Evolutionary conservation across 2,797 vertebrate genomes (phyloP).

Genomic region (Chelon auratus): DNA sequence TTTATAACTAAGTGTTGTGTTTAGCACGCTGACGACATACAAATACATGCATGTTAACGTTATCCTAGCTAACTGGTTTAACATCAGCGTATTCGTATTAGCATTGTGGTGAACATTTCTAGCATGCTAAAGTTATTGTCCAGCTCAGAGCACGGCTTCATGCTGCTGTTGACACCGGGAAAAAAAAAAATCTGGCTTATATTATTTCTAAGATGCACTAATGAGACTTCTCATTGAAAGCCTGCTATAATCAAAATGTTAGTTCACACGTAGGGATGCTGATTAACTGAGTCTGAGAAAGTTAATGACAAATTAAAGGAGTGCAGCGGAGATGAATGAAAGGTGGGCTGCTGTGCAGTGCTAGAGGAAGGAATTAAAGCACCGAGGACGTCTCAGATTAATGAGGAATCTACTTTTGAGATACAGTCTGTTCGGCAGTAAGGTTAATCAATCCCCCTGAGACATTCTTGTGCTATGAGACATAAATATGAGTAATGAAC

Average conservation of each 20-base stretch:
- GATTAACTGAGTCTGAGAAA: slow-evolving; percentile 27
- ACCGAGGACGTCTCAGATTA: slow-evolving; percentile 30
- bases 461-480: slow-evolving; percentile 37
- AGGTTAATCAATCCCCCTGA: slow-evolving; percentile 42
- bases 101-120: not conserved
- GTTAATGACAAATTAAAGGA: slow-evolving; percentile 24
- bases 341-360: slow-evolving; percentile 22
- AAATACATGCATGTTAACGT: not conserved
- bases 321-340: slow-evolving; percentile 15
- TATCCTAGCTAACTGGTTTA: not conserved
- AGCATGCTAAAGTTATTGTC: not conserved
- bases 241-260: slow-evolving; percentile 13
- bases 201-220: slow-evolving; percentile 3
- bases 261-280: slow-evolving; percentile 9
- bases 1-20: not conserved
- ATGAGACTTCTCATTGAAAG: slow-evolving; percentile 19
- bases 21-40: not conserved
- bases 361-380: slow-evolving; percentile 19
- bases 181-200: not conserved
- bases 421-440: slow-evolving; percentile 13
- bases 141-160: not conserved
- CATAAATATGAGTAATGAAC: slow-evolving; percentile 35
- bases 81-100: too few relatives aligned
- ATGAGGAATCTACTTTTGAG: slow-evolving; percentile 25
- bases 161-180: not conserved